phyloP scores from a whole-genome alignment of 37 sponge, comb jelly and placozoan genomes.

The Oopsacas minuta region DNA sequence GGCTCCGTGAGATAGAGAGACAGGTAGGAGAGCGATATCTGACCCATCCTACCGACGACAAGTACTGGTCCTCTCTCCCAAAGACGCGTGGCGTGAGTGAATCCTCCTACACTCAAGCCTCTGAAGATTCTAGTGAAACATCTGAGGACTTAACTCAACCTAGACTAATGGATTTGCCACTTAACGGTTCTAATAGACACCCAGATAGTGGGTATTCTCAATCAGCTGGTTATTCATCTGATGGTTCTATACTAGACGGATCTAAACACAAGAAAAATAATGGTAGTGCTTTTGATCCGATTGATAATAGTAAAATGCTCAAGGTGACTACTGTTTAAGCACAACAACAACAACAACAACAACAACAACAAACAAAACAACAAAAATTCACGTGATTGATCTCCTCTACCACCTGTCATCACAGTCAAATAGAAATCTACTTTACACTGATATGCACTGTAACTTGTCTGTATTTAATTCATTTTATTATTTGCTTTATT shows the following conservation, averaged over 20 bases:
- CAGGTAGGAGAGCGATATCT: slow-evolving; percentile 47
- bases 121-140: not conserved
- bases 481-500: not conserved
- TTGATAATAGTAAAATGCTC: not conserved
- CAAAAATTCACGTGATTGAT: not conserved
- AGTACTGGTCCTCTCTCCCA: slow-evolving; percentile 39
- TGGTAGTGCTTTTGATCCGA: not conserved
- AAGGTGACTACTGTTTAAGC: not conserved
- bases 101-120: slow-evolving; percentile 8
- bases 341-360: no score
- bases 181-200: not conserved
- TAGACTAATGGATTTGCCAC: not conserved
- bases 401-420: not conserved
- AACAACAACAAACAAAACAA: no score
- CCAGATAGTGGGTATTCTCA: not conserved
- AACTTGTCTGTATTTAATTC: not conserved
- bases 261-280: not conserved
- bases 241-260: not conserved
- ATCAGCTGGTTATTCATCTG: slow-evolving; percentile 4
- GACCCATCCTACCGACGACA: slow-evolving; percentile 67
- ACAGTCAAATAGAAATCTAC: not conserved
- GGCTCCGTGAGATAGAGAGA: slow-evolving; percentile 54
- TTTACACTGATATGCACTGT: not conserved
- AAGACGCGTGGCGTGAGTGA: not conserved
- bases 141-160: not conserved